phyloP scores from a whole-genome alignment of 2,888 invertebrate species.

The Troglohyphantes excavatus region DNA sequence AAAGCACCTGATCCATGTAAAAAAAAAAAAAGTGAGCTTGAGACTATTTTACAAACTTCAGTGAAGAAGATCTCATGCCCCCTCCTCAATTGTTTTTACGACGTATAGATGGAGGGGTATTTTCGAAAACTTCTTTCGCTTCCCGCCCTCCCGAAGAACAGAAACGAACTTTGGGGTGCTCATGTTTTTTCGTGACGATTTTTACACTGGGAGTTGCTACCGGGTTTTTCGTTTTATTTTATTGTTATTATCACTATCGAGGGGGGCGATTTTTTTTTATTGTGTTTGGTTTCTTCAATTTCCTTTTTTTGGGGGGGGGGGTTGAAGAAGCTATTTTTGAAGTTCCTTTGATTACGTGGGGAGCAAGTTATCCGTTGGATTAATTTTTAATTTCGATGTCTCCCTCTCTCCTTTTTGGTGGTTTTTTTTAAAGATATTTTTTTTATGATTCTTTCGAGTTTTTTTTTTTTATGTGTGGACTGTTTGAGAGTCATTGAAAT shows the following conservation, averaged over 20 bases:
- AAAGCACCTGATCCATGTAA: neutral
- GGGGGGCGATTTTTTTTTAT: conserved; percentile 38
- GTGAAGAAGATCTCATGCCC: conserved; percentile 53
- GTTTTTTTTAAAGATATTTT: neutral
- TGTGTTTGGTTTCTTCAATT: conserved; percentile 46
- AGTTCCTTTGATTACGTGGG: conserved; percentile 71
- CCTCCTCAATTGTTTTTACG: conserved; percentile 75
- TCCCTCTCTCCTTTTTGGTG: conserved; percentile 10
- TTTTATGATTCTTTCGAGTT: neutral
- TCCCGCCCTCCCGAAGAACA: conserved; percentile 47
- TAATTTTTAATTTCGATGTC: conserved; percentile 75
- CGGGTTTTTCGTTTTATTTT: conserved; percentile 64
- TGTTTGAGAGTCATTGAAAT: neutral
- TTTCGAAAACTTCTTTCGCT: conserved; percentile 44
- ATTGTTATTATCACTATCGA: conserved; percentile 75
- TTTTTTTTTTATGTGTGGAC: neutral
- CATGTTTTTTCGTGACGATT: conserved; percentile 75
- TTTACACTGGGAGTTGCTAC: conserved; percentile 37
- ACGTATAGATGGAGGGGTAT: conserved; percentile 46
- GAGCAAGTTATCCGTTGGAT: conserved; percentile 61
- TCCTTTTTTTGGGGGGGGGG: neutral
- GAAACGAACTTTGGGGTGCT: conserved; percentile 71
- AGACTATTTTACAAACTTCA: conserved; percentile 69
- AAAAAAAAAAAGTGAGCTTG: conserved; percentile 41
- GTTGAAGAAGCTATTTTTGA: conserved; percentile 73